Evolutionary conservation across 2,113 vertebrate genomes (phyloP).

Genomic region (Gasterosteus aculeatus): DNA sequence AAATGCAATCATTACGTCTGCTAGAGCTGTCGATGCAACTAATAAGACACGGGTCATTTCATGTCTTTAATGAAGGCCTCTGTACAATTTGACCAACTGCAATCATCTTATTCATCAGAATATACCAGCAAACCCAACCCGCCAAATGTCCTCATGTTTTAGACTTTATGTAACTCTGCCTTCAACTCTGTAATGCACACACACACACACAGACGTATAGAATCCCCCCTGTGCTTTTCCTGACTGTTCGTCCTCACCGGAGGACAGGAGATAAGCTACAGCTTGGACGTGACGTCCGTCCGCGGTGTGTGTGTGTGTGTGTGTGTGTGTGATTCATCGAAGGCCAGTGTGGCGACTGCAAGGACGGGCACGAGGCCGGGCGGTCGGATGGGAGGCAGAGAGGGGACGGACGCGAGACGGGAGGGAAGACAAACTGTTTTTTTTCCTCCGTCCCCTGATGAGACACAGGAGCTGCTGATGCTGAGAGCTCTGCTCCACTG

Average conservation of each 20-base stretch:
- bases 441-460: conserved; percentile 47
- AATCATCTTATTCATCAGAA: neutral
- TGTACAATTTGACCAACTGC: neutral
- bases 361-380: neutral
- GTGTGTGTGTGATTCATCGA: conserved; percentile 20
- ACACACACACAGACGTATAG: neutral
- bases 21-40: neutral
- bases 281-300: conserved; percentile 18
- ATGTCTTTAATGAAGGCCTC: neutral
- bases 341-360: conserved; percentile 23
- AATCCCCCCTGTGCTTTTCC: neutral
- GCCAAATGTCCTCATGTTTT: neutral
- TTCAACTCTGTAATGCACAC: neutral
- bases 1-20: neutral
- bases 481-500: conserved; percentile 30
- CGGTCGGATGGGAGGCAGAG: neutral
- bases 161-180: neutral
- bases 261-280: conserved; percentile 23
- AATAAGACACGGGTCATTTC: neutral
- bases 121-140: neutral
- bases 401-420: neutral
- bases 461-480: conserved; percentile 45
- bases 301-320: conserved; percentile 26
- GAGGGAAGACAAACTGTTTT: conserved; percentile 36
- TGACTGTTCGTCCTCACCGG: neutral